Evolutionary conservation across 1,140 invertebrate species (phyloP).

Genomic region (Microplitis mediator): DNA sequence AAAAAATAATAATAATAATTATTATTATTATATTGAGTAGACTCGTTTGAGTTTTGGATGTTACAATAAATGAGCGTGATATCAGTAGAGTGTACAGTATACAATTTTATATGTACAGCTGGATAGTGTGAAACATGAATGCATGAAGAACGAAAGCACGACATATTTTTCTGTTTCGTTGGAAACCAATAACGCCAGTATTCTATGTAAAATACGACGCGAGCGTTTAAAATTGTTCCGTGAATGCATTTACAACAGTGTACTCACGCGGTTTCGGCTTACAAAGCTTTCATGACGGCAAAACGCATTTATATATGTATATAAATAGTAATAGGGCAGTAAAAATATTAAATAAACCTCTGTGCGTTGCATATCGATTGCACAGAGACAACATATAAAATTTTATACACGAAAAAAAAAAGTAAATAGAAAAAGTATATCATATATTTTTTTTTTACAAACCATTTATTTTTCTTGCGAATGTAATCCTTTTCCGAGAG

Average conservation of each 20-base stretch:
- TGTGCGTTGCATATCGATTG: neutral
- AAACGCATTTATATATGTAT: too few species aligned
- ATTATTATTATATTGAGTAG: neutral
- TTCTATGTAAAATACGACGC: constrained; percentile 30
- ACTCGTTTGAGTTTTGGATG: neutral
- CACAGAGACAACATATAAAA: neutral
- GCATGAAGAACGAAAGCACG: constrained; percentile 1
- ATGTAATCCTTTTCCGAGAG: constrained; percentile 98
- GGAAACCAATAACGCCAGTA: constrained; percentile 29
- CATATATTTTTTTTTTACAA: constrained; percentile 32
- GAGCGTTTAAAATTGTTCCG: constrained; percentile 16
- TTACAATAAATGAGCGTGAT: too few species aligned
- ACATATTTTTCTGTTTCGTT: constrained; percentile 25
- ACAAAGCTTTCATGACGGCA: neutral
- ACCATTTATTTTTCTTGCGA: constrained; percentile 99
- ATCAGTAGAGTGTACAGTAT: too few species aligned
- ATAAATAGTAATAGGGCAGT: neutral
- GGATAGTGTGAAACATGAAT: neutral
- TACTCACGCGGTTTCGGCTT: neutral
- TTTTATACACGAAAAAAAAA: neutral
- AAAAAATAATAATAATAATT: too few species aligned
- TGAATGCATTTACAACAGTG: constrained; percentile 15
- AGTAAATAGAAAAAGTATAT: neutral
- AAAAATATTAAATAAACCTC: constrained; percentile 1
- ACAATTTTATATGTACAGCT: too few species aligned